Base-by-base conservation (phyloP, 1,140 invertebrate species). In the Lordiphosa collinella region DNA sequence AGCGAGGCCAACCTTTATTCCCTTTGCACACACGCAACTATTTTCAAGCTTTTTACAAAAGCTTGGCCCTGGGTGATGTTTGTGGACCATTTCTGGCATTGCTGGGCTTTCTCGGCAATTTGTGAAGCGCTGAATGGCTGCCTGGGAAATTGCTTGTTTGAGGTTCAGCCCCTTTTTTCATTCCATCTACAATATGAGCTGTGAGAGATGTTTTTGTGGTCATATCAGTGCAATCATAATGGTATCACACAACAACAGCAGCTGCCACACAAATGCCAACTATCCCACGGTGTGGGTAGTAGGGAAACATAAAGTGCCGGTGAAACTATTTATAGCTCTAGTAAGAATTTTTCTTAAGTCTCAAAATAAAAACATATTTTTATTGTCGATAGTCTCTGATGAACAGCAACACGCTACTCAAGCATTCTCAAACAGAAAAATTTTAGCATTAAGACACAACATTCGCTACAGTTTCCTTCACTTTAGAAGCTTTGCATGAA, bases 31-130 rank as follows among this genome's bases (percentile, higher is more conserved):
- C 29, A 38, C 11, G 9, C 9, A 31, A 11, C 25, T 16, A 14
- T 32, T 44, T 4, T 32, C 31, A 38, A 40, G 38, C 11, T 38
- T 12, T 38, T 13, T 12, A 60, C 35, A 47, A 32, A 29, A 5
- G 12, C 37, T 16, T 12, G 31, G n/a, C 14, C 12, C 31, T 25
- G 43, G 13, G 46, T 32, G 51, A 40, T 63, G 60, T 52, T 67
- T 60, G 35, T 34, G 37, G 48, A 36, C 9, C 44, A 22, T 62
- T 31, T 31, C 47, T 47, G 35, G n/a, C 53, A 50, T 64, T 59
- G 59, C 43, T 59, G 41, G 65, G 72, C 13, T 70, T 64, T 52
- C 65, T 38, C 44, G 40, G 53, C 65, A 74, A 70, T 75, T 70
- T 76, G 53, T 49, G 48, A 57, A 34, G 14, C 16, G 40, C 46